phyloP scores from a whole-genome alignment of 2,797 vertebrate genomes.

The Pteropus rufus region DNA sequence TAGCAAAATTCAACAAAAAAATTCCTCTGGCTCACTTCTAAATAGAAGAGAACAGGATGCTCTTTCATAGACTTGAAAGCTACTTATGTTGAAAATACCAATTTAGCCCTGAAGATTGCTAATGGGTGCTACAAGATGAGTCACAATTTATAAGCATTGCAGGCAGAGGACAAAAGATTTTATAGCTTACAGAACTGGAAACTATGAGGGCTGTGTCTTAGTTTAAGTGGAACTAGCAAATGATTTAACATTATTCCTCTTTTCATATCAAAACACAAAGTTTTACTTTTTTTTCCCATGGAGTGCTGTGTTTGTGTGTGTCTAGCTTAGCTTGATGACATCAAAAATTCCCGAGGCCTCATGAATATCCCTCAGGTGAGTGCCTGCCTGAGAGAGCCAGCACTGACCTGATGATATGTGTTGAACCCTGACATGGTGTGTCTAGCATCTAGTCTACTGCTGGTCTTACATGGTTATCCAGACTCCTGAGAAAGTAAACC shows the following conservation, averaged over 20 bases:
- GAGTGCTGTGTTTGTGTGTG: not conserved
- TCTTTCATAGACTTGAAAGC: not conserved
- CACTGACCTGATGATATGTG: not conserved
- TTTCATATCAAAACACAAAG: slow-evolving; percentile 32
- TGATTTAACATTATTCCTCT: slow-evolving; percentile 16
- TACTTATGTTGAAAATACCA: slow-evolving; percentile 46
- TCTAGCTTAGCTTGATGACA: not conserved
- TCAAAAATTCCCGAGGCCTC: not conserved
- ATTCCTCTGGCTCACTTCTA: not conserved
- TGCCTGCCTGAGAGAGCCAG: not conserved
- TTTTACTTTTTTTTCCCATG: not conserved
- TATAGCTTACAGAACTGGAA: slow-evolving; percentile 22
- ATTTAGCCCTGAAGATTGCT: slow-evolving; percentile 40
- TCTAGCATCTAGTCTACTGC: not conserved
- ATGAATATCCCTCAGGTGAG: not conserved
- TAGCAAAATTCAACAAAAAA: not conserved
- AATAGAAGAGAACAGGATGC: not conserved
- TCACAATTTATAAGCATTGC: slow-evolving; percentile 46
- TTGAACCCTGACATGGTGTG: not conserved
- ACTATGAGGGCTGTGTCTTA: not conserved
- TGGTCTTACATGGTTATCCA: not conserved
- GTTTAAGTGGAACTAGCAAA: slow-evolving; percentile 23
- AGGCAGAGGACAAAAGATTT: slow-evolving; percentile 43
- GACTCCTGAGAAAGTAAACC: not conserved
- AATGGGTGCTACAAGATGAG: slow-evolving; percentile 29